Evolutionary conservation across 2,113 vertebrate genomes (phyloP).

Genomic region (Hippocampus comes): DNA sequence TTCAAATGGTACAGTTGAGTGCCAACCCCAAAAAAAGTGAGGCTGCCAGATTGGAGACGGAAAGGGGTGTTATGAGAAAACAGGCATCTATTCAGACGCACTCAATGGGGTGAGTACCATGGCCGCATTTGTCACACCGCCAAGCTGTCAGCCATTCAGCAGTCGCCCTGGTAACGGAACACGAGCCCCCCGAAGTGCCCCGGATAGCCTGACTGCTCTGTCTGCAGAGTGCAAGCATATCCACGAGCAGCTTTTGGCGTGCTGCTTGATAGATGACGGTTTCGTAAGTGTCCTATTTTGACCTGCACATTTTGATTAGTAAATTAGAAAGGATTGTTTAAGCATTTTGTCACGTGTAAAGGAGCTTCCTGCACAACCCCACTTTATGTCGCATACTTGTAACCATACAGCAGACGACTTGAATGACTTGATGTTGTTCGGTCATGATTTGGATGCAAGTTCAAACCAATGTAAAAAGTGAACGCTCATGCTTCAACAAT

Average conservation of each 20-base stretch:
- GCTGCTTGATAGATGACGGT: conserved; percentile 35
- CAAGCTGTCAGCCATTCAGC: conserved; percentile 64
- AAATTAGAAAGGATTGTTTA: conserved; percentile 35
- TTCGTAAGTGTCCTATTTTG: conserved; percentile 15
- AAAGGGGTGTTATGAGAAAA: conserved; percentile 62
- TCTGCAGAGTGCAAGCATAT: conserved; percentile 44
- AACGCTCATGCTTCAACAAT: background rate
- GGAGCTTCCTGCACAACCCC: conserved; percentile 40
- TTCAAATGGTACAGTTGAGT: conserved; percentile 43
- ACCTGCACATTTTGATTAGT: conserved; percentile 31
- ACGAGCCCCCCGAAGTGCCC: conserved; percentile 50
- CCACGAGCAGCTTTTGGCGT: conserved; percentile 45
- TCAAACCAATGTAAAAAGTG: background rate
- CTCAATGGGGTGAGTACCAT: conserved; percentile 57
- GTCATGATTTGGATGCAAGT: conserved; percentile 1
- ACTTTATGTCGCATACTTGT: conserved; percentile 34
- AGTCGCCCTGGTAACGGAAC: conserved; percentile 66
- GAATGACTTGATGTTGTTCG: conserved; percentile 8
- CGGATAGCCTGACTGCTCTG: conserved; percentile 38
- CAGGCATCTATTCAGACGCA: conserved; percentile 55
- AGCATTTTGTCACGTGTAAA: conserved; percentile 36
- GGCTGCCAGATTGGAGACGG: conserved; percentile 59
- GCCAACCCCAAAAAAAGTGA: conserved; percentile 24
- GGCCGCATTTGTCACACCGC: conserved; percentile 58
- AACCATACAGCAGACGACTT: conserved; percentile 12